Percentiles rank a stretch among this genome's conserved stretches.
These are phyloP conservation scores for Charadrius vociferus DNA, from an alignment of 2,113 vertebrate species.

Conservation along the genomic window DNA sequence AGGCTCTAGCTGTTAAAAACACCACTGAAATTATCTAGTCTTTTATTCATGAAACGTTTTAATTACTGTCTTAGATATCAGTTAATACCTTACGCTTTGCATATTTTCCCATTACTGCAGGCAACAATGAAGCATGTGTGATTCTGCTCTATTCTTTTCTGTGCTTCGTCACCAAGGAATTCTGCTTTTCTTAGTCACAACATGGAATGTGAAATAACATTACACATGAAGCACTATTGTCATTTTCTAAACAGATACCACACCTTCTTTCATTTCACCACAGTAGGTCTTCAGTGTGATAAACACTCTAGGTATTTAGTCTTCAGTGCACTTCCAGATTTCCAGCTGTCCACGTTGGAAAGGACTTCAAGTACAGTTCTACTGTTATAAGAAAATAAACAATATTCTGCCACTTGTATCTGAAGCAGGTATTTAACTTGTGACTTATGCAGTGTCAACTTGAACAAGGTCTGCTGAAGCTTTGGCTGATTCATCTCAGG, in stretches of 20 bases:
- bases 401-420: not conserved
- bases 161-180: not conserved
- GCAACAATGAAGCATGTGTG: not conserved
- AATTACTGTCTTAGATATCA: not conserved
- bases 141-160: not conserved
- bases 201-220: not conserved
- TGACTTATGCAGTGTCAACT: not conserved
- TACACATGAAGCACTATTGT: not conserved
- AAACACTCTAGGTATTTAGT: not conserved
- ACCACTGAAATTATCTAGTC: not conserved
- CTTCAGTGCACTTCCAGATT: not conserved
- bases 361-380: not conserved
- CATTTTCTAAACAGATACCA: not conserved
- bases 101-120: not conserved
- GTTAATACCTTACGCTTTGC: not conserved
- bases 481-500: not conserved
- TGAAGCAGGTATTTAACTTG: not conserved
- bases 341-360: not conserved
- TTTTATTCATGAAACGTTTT: constrained; percentile 22
- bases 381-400: not conserved
- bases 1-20: not conserved
- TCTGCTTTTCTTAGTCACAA: not conserved
- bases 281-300: not conserved
- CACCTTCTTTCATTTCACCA: not conserved
- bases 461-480: not conserved